Conservation (phyloP, 2,888 invertebrate species). For the Stratiomys singularior region DNA sequence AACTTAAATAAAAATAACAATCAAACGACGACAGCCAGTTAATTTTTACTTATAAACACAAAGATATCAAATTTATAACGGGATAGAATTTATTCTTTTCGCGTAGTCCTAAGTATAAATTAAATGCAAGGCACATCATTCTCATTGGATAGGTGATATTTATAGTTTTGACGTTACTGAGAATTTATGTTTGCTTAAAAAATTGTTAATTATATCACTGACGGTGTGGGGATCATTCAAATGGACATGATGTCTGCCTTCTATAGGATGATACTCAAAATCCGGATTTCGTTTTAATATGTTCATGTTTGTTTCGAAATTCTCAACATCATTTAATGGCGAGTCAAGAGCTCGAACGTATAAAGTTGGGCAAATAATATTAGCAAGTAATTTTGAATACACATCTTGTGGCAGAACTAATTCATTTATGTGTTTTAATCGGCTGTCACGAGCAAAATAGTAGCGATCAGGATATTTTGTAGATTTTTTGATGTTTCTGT, state of each 20-base stretch:
- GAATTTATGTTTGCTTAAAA: constrained; percentile 55
- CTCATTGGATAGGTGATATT: too few species aligned
- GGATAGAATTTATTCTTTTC: too few species aligned
- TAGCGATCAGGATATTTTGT: constrained; percentile 70
- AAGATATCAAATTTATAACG: too few species aligned
- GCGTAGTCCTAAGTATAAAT: too few species aligned
- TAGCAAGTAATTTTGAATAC: constrained; percentile 68
- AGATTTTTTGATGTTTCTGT: constrained; percentile 71
- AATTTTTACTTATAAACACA: too few species aligned
- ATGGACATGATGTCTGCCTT: constrained; percentile 87
- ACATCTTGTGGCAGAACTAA: constrained; percentile 63
- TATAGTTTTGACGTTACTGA: background rate
- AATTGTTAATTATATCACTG: constrained; percentile 66
- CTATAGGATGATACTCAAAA: constrained; percentile 75
- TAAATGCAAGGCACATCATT: too few species aligned
- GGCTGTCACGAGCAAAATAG: constrained; percentile 73
- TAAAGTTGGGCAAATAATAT: constrained; percentile 73
- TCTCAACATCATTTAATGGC: constrained; percentile 68
- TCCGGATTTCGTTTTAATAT: constrained; percentile 68
- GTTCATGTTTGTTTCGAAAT: constrained; percentile 69
- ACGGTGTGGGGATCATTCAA: constrained; percentile 78
- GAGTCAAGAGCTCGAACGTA: constrained; percentile 71
- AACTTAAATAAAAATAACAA: too few species aligned
- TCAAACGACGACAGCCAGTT: too few species aligned
- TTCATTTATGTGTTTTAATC: constrained; percentile 67